Evolutionary conservation across 92 coral and sea anemone species (phyloP).

Genomic region (Porites cylindrica): DNA sequence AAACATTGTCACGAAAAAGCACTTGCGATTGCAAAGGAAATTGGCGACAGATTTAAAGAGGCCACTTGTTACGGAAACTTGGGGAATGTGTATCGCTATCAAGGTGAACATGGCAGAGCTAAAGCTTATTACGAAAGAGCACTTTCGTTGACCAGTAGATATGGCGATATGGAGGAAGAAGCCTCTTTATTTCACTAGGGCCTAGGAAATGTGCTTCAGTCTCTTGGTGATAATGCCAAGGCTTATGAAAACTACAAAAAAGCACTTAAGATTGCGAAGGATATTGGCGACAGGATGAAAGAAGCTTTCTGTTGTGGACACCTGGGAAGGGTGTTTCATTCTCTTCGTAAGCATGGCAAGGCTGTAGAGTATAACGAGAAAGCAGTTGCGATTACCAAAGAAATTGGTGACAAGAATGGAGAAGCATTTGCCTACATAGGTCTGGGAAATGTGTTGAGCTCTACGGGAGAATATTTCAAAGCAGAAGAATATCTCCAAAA

Average conservation of each 20-base stretch:
- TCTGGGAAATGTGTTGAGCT: too few species aligned
- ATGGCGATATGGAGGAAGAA: not conserved
- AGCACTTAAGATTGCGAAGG: not conserved
- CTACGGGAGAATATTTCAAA: not conserved
- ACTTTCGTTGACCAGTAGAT: not conserved
- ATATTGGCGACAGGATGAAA: constrained; percentile 16
- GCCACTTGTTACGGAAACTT: not conserved
- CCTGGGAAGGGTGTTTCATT: constrained; percentile 1
- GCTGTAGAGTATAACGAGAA: not conserved
- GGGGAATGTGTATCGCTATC: not conserved
- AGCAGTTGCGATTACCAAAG: not conserved
- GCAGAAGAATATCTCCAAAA: not conserved
- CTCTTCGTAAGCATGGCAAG: not conserved
- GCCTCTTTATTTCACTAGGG: not conserved
- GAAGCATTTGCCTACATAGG: not conserved
- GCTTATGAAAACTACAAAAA: not conserved
- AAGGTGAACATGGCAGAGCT: not conserved
- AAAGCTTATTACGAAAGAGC: not conserved
- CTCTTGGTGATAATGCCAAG: not conserved
- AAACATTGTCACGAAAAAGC: not conserved
- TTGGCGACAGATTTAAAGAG: constrained; percentile 18
- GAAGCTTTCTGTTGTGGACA: not conserved
- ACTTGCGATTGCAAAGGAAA: not conserved
- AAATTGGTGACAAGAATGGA: constrained; percentile 2
- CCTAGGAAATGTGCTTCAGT: not conserved